Percentiles rank a stretch among this genome's conserved stretches.
Conservation (phyloP, 2,113 vertebrate species). For the Apeltes quadracus region DNA sequence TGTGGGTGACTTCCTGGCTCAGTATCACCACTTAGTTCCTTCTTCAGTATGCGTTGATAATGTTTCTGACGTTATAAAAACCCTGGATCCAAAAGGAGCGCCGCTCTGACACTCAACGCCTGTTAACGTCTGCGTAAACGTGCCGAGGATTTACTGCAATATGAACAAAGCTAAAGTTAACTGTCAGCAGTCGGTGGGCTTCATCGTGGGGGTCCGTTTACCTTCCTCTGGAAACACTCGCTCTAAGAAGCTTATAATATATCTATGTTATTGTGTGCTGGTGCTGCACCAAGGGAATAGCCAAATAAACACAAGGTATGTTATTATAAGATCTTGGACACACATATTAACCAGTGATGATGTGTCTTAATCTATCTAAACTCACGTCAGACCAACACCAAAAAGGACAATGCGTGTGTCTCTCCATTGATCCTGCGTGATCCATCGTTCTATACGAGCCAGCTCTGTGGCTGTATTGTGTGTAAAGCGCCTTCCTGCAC, state of each 20-base stretch:
- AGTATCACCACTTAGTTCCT: not conserved
- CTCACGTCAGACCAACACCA: not conserved
- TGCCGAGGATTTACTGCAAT: not conserved
- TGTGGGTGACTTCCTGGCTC: not conserved
- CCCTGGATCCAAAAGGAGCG: not conserved
- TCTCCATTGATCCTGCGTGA: not conserved
- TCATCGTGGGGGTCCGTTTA: too few species aligned
- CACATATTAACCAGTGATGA: not conserved
- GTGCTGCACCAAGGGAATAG: not conserved
- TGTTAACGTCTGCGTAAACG: not conserved
- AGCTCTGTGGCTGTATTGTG: not conserved
- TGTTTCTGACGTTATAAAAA: not conserved
- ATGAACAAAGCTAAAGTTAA: not conserved
- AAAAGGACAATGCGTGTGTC: not conserved
- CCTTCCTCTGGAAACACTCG: too few species aligned
- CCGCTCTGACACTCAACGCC: not conserved
- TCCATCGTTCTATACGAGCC: not conserved
- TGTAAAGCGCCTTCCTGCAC: slow-evolving; percentile 9
- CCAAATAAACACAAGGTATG: not conserved
- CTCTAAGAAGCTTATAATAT: too few species aligned
- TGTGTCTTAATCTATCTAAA: not conserved
- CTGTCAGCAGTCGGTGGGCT: too few species aligned
- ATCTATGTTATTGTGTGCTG: too few species aligned
- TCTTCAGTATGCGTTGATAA: not conserved
- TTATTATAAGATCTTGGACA: not conserved